Evolutionary conservation across 1,140 invertebrate genomes (phyloP).

Genomic region (Meloidogyne hapla): DNA sequence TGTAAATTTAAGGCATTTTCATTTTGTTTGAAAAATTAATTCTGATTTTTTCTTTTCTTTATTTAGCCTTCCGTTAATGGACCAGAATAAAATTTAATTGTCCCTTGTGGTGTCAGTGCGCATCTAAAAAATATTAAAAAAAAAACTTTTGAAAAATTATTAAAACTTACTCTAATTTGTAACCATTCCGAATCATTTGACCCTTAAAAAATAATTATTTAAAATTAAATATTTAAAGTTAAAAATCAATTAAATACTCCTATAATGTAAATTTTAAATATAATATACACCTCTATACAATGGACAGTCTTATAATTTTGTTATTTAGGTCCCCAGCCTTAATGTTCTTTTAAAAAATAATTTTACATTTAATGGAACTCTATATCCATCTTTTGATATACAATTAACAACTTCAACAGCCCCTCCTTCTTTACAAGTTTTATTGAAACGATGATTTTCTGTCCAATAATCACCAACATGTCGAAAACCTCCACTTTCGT

Average conservation of each 20-base stretch:
- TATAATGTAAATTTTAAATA: no score
- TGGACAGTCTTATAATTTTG: no score
- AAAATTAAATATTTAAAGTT: conserved; percentile 29
- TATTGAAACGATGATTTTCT: conserved; percentile 55
- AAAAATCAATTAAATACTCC: no score
- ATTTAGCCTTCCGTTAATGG: conserved; percentile 36
- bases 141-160: conserved; percentile 14
- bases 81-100: conserved; percentile 50
- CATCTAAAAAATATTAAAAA: conserved; percentile 39
- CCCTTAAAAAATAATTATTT: conserved; percentile 8
- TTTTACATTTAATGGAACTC: conserved; percentile 43
- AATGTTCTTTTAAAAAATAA: conserved; percentile 12
- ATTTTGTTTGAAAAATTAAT: no score
- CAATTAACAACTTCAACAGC: conserved; percentile 57
- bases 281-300: no score
- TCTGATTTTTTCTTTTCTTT: no score
- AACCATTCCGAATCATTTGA: conserved; percentile 13
- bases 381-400: conserved; percentile 48
- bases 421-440: conserved; percentile 44
- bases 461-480: conserved; percentile 46
- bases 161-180: conserved; percentile 3
- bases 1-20: no score
- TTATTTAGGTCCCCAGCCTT: conserved; percentile 31
- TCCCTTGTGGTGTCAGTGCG: conserved; percentile 43
- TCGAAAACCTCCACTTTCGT: conserved; percentile 26